Conservation (phyloP, 1,140 invertebrate species). For the Teleogryllus occipitalis region DNA sequence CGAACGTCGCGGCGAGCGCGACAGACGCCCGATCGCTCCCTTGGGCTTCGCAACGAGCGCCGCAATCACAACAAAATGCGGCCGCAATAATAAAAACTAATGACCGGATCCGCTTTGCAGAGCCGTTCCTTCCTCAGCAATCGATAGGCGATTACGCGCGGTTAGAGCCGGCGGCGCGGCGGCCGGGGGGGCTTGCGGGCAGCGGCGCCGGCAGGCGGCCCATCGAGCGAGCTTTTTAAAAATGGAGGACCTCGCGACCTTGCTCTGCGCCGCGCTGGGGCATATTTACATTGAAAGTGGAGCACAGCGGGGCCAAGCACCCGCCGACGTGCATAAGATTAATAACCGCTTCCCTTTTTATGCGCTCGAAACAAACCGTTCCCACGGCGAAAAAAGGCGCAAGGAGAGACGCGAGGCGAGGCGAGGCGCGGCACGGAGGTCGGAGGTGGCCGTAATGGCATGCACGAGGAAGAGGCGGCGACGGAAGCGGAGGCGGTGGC, state of each 20-base stretch:
- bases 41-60: too few species aligned
- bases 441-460: too few species aligned
- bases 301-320: background rate
- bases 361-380: background rate
- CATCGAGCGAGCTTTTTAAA: background rate
- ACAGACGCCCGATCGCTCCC: too few species aligned
- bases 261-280: background rate
- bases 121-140: background rate
- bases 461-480: too few species aligned
- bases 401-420: background rate
- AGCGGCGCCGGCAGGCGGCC: too few species aligned
- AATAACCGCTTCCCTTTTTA: background rate
- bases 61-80: background rate
- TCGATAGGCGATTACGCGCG: background rate
- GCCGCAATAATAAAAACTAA: background rate
- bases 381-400: background rate
- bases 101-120: background rate
- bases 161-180: background rate
- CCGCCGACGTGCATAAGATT: background rate
- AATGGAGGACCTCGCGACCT: background rate
- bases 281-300: background rate
- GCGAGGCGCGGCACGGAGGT: too few species aligned
- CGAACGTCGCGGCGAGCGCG: too few species aligned
- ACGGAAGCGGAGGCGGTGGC: too few species aligned
- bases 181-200: too few species aligned